These are phyloP conservation scores for Psittacula derbiana DNA, from an alignment of 2,797 vertebrate genomes.

Conservation along the genomic window DNA sequence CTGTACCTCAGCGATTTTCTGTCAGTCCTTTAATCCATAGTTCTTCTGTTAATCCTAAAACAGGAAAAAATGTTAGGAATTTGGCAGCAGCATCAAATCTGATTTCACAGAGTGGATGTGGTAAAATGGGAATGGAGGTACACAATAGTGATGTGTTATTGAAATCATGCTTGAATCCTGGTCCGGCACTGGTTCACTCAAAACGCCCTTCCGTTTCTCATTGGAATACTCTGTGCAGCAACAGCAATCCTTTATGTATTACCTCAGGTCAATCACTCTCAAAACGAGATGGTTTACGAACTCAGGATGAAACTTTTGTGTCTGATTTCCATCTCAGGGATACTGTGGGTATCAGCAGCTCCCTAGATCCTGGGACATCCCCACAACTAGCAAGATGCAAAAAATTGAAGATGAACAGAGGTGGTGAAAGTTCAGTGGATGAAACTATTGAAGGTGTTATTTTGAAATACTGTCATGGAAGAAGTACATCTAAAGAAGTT, in stretches of 20 bases:
- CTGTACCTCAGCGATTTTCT: constrained; percentile 36
- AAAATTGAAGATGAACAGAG: constrained; percentile 6
- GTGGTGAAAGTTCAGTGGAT: constrained; percentile 67
- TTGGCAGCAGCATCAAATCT: constrained; percentile 19
- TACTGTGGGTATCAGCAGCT: constrained; percentile 22
- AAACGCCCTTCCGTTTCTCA: constrained; percentile 34
- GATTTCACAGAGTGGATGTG: neutral
- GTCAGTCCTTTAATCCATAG: constrained; percentile 21
- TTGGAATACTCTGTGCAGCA: constrained; percentile 38
- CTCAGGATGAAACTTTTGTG: constrained; percentile 69
- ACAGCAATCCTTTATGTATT: constrained; percentile 59
- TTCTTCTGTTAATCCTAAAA: constrained; percentile 39
- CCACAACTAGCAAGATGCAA: constrained; percentile 47
- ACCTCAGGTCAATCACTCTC: constrained; percentile 73
- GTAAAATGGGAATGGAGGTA: neutral
- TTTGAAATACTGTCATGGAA: constrained; percentile 77
- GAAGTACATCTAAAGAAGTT: constrained; percentile 7
- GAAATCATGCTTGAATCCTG: constrained; percentile 8
- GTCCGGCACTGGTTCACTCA: neutral
- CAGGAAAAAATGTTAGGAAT: constrained; percentile 2
- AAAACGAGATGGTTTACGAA: constrained; percentile 65
- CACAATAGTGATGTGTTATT: neutral
- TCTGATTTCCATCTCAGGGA: constrained; percentile 65
- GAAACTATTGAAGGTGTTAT: constrained; percentile 84
- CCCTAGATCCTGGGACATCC: constrained; percentile 31